Percentiles rank a stretch among this genome's conserved stretches.
Conservation (phyloP, 92 coral and sea anemone genomes). For the Desmophyllum pertusum region DNA sequence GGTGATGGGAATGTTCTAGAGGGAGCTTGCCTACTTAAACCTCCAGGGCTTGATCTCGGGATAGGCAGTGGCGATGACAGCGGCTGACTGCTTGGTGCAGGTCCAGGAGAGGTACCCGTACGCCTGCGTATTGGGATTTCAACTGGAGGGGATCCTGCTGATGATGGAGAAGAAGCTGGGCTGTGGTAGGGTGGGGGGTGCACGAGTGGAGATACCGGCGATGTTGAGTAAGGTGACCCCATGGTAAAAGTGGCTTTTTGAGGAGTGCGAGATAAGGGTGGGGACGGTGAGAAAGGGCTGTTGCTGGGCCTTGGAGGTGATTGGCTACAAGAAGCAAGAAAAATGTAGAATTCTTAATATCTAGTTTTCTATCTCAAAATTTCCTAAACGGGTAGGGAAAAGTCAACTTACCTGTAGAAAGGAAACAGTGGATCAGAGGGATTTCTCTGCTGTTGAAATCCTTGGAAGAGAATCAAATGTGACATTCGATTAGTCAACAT, state of each 20-base stretch:
- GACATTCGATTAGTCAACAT: not conserved
- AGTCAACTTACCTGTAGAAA: slow-evolving; percentile 44
- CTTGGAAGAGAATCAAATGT: not conserved
- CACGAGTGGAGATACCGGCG: slow-evolving; percentile 63
- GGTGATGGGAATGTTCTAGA: slow-evolving; percentile 28
- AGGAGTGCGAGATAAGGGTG: slow-evolving; percentile 65
- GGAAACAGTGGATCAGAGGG: slow-evolving; percentile 84
- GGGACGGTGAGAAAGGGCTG: slow-evolving; percentile 61
- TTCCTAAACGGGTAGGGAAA: not conserved
- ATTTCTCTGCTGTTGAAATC: slow-evolving; percentile 63
- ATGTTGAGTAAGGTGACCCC: slow-evolving; percentile 73
- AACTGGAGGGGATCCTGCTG: slow-evolving; percentile 55
- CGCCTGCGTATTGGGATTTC: slow-evolving; percentile 43
- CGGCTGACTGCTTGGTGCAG: slow-evolving; percentile 46
- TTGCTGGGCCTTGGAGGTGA: slow-evolving; percentile 71
- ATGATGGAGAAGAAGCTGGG: slow-evolving; percentile 54
- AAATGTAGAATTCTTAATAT: not conserved
- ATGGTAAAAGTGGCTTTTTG: slow-evolving; percentile 86
- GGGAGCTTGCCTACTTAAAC: not conserved
- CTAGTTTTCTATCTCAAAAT: not conserved
- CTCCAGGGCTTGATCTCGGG: slow-evolving; percentile 40
- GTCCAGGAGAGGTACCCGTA: slow-evolving; percentile 52
- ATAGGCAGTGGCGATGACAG: slow-evolving; percentile 65
- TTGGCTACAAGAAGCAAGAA: slow-evolving; percentile 56
- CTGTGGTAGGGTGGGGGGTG: slow-evolving; percentile 56